A percentile compares a stretch with the other conserved stretches of the same genome.
phyloP scores from a whole-genome alignment of 1,140 invertebrate species.

The Papilio helenus region DNA sequence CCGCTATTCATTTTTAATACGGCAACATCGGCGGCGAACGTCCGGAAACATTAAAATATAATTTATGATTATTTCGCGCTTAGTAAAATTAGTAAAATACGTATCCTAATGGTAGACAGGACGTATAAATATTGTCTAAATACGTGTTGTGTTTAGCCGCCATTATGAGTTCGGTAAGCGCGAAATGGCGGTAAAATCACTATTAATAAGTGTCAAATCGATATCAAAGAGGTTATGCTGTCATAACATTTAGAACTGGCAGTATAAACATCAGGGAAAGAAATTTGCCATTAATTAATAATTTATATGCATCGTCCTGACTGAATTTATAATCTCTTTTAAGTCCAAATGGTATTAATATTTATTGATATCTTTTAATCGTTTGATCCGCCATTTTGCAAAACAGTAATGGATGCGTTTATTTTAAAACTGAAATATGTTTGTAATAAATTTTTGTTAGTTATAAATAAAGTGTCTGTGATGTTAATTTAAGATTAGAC shows the following conservation, averaged over 20 bases:
- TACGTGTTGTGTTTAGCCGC: constrained; percentile 64
- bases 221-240: constrained; percentile 49
- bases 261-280: constrained; percentile 29
- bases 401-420: constrained; percentile 8
- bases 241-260: constrained; percentile 42
- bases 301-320: neutral
- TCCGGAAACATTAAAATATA: constrained; percentile 81
- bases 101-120: constrained; percentile 67
- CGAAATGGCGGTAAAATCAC: constrained; percentile 60
- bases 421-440: constrained; percentile 30
- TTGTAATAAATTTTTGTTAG: neutral
- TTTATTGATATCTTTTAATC: constrained; percentile 36
- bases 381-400: constrained; percentile 34
- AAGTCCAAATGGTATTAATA: constrained; percentile 3
- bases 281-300: constrained; percentile 30
- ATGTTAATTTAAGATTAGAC: neutral
- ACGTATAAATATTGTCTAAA: constrained; percentile 76
- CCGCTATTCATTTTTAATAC: constrained; percentile 77
- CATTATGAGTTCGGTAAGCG: constrained; percentile 54
- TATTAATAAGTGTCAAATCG: constrained; percentile 61
- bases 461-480: neutral
- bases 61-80: constrained; percentile 75
- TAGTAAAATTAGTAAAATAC: constrained; percentile 76
- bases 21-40: constrained; percentile 70
- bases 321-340: constrained; percentile 31